These are phyloP conservation scores for Hyles lineata DNA, from an alignment of 2,888 invertebrate genomes.

Conservation along the genomic window DNA sequence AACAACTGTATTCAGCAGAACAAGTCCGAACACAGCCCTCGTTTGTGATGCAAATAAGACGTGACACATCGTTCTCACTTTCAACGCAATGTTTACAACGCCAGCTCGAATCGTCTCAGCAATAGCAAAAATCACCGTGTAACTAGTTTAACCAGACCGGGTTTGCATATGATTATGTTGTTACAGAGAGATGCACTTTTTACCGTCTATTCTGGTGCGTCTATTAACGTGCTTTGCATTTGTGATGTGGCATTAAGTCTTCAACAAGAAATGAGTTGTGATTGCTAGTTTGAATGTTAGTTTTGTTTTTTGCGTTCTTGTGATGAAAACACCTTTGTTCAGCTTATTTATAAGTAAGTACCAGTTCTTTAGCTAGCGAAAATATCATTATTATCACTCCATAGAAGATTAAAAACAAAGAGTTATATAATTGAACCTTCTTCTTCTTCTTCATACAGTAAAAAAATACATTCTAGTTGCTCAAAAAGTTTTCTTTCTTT, in stretches of 20 bases:
- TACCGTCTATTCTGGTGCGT: conserved; percentile 6
- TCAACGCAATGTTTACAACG: conserved; percentile 49
- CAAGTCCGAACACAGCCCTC: conserved; percentile 43
- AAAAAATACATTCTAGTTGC: too few relatives aligned
- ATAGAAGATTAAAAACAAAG: too few relatives aligned
- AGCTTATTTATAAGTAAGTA: neutral
- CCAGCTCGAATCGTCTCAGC: conserved; percentile 34
- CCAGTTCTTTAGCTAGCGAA: neutral
- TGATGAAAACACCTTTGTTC: neutral
- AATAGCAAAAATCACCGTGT: conserved; percentile 22
- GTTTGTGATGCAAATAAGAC: conserved; percentile 57
- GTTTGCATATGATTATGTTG: conserved; percentile 13
- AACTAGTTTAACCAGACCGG: conserved; percentile 7
- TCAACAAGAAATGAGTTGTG: conserved; percentile 9
- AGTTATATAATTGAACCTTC: too few relatives aligned
- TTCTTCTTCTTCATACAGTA: too few relatives aligned
- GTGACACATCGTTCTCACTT: conserved; percentile 61
- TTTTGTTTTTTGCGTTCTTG: neutral
- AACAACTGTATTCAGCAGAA: conserved; percentile 37
- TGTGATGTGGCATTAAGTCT: neutral
- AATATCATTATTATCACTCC: too few relatives aligned
- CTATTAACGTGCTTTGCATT: conserved; percentile 6
- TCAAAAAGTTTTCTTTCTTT: too few relatives aligned
- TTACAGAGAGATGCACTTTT: neutral
- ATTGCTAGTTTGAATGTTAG: neutral